A percentile compares a stretch with the other conserved stretches of the same genome.
Conservation (phyloP, 2,888 invertebrate species). For the Lasioglossum pauxillum region DNA sequence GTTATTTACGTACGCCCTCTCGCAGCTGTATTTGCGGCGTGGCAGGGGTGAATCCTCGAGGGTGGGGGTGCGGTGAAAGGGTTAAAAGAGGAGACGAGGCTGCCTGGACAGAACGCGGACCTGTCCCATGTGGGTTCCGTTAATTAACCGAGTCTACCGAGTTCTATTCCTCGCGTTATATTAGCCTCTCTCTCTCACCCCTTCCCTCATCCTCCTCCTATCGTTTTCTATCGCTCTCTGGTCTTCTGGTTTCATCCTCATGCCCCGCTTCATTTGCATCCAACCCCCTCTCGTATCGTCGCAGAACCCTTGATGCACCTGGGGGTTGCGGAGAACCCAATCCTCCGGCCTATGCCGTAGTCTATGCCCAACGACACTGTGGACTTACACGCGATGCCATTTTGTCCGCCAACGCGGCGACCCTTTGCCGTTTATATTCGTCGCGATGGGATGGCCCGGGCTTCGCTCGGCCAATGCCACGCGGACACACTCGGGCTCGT, state of each 20-base stretch:
- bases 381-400: conserved; percentile 54
- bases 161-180: conserved; percentile 74
- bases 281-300: conserved; percentile 32
- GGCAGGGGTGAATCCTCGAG: conserved; percentile 33
- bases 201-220: neutral
- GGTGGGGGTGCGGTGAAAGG: conserved; percentile 46
- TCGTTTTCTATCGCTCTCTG: neutral
- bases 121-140: conserved; percentile 82
- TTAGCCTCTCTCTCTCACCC: conserved; percentile 43
- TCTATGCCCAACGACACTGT: conserved; percentile 29
- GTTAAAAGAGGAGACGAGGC: conserved; percentile 55
- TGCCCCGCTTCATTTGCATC: conserved; percentile 27
- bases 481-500: neutral
- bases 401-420: conserved; percentile 38
- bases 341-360: conserved; percentile 16
- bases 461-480: neutral
- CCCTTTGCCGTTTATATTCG: conserved; percentile 23
- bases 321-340: conserved; percentile 58
- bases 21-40: conserved; percentile 56
- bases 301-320: conserved; percentile 63
- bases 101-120: conserved; percentile 68
- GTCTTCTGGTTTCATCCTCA: neutral
- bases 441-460: neutral
- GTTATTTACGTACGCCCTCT: conserved; percentile 61
- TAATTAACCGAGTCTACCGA: conserved; percentile 80